Evolutionary conservation across 2,113 vertebrate genomes (phyloP).

Genomic region (Gadus chalcogrammus): DNA sequence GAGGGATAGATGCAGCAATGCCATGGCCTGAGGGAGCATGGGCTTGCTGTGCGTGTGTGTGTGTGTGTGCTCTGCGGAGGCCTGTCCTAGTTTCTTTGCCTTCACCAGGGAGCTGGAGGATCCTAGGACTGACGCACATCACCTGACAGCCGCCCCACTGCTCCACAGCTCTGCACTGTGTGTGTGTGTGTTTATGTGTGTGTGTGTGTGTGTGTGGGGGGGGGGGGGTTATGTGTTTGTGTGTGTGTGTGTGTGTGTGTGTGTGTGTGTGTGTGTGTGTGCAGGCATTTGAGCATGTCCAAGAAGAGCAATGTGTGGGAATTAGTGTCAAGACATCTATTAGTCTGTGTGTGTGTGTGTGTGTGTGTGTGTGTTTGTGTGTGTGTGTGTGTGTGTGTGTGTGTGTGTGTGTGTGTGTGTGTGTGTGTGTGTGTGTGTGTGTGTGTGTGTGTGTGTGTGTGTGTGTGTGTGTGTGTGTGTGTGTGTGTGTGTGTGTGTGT

Average conservation of each 20-base stretch:
- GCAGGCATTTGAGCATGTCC: conserved; percentile 23
- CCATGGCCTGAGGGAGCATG: too few relatives aligned
- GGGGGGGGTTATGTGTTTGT: too few relatives aligned
- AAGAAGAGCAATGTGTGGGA: background rate
- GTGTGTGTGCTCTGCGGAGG: conserved; percentile 68
- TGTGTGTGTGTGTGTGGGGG: conserved; percentile 33
- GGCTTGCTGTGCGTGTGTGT: too few relatives aligned
- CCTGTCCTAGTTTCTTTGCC: conserved; percentile 78
- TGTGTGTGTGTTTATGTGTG: conserved; percentile 30
- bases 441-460: too few relatives aligned
- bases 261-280: too few relatives aligned
- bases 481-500: too few relatives aligned
- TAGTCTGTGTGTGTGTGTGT: conserved; percentile 33
- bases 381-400: too few relatives aligned
- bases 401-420: conserved; percentile 13
- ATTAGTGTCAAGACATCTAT: conserved; percentile 41
- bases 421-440: too few relatives aligned
- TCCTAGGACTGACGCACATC: conserved; percentile 79
- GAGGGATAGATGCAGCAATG: too few relatives aligned
- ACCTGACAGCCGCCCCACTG: conserved; percentile 77
- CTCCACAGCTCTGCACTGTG: conserved; percentile 52
- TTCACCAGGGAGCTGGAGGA: conserved; percentile 74
- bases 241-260: too few relatives aligned
- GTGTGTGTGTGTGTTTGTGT: too few relatives aligned
- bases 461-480: too few relatives aligned